A percentile compares a stretch with the other conserved stretches of the same genome.
Conservation (phyloP, 2,888 invertebrate genomes). For the Cepaea hortensis region DNA sequence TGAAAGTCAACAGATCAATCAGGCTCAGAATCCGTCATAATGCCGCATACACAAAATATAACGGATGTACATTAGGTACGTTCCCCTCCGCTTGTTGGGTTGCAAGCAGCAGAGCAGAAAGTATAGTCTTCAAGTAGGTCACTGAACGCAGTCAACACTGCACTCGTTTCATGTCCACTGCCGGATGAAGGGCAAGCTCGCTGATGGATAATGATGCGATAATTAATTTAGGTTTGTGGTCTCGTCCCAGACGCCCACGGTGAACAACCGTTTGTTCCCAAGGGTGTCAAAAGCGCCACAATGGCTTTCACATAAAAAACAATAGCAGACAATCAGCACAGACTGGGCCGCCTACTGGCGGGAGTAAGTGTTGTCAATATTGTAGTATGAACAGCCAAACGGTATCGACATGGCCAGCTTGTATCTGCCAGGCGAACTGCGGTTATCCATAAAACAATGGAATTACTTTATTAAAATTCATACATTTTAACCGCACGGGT, state of each 20-base stretch:
- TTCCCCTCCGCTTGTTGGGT: no score
- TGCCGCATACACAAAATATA: constrained; percentile 6
- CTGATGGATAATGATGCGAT: constrained; percentile 15
- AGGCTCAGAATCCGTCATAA: background rate
- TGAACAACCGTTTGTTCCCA: constrained; percentile 21
- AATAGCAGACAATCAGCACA: background rate
- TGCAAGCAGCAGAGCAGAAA: background rate
- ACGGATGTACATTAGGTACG: constrained; percentile 3
- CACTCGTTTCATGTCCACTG: background rate
- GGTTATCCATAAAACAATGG: background rate
- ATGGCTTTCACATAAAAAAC: background rate
- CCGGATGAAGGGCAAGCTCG: background rate
- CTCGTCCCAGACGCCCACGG: background rate
- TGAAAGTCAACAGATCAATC: constrained; percentile 30
- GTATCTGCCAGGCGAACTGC: background rate
- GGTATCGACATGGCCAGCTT: constrained; percentile 2
- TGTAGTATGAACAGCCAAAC: constrained; percentile 2
- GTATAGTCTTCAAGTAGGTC: background rate
- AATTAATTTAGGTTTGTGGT: constrained; percentile 30
- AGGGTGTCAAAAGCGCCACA: background rate
- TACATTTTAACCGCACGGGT: background rate
- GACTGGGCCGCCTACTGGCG: background rate
- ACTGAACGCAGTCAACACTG: background rate
- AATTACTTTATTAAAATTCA: constrained; percentile 24
- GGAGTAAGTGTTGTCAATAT: background rate